Evolutionary conservation across 92 coral and sea anemone species (phyloP), one percentile per base, ranked within the genome.

Genomic region (Phymanthus crucifer): DNA sequence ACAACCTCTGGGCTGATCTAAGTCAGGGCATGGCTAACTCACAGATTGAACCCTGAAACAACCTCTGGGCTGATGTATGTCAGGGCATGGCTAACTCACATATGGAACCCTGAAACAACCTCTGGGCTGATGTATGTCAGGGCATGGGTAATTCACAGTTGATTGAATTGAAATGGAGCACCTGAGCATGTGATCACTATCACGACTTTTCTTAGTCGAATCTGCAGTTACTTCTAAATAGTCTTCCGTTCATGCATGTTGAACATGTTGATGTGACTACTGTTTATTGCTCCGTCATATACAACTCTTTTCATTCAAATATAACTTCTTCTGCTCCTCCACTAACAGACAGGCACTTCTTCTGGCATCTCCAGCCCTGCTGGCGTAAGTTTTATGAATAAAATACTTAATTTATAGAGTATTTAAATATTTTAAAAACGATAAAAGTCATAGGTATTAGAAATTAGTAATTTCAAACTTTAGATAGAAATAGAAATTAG

Each of bases 301-400:
- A 31, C 14, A 29, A 31, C 71, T 19, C 71, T 19, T 34, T 66
- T 10, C 32, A 31, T 31, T 54, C 64, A 5, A 54, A 21, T 54
- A 10, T 54, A 54, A 26, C n/a, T 54, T 12, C 16, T 66, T 66
- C 36, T 66, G 71, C 29, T 66, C 21, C 71, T 66, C 40, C 29
- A 66, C 32, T 66, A 29, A 66, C 23, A 66, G 71, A 29, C 36
- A 31, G 71, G 38, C 1, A 66, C 29, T 18, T 17, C 71, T 19
- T 16, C 37, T 29, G 78, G 66, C 43, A 45, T 37, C 31, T 40
- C 35, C 9, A 17, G 16, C 13, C 68, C 37, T 31, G 7, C 14
- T 74, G 78, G 78, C 32, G 78, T 74, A 74, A 74, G 78, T 74
- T 74, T 23, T 50, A 36, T 29, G 18, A 19, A 29, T 35, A 8